phyloP scores from a whole-genome alignment of 2,113 vertebrate genomes.

The Ctenodactylus gundi region DNA sequence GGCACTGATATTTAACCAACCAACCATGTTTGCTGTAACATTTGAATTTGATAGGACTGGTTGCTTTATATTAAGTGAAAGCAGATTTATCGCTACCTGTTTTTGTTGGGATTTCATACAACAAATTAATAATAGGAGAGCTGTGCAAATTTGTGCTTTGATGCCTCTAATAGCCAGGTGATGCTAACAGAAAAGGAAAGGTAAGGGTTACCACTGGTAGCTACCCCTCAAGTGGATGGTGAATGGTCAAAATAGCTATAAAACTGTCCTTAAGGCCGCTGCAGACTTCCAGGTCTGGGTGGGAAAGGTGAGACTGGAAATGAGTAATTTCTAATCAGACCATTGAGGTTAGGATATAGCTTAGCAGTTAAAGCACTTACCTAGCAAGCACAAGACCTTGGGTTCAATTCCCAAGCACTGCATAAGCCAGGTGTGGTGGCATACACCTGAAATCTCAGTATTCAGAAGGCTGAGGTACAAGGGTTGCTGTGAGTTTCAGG shows the following conservation, averaged over 20 bases:
- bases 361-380: no score
- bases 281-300: not conserved
- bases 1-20: conserved; percentile 56
- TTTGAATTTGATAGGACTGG: conserved; percentile 62
- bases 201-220: not conserved
- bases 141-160: not conserved
- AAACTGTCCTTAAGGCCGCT: not conserved
- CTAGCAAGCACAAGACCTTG: no score
- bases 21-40: conserved; percentile 58
- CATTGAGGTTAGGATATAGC: no score
- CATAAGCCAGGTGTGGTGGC: no score
- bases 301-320: not conserved
- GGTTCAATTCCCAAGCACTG: no score
- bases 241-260: not conserved
- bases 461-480: no score
- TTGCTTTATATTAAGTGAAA: conserved; percentile 65
- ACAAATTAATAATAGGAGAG: conserved; percentile 51
- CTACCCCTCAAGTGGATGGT: not conserved
- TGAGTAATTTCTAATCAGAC: not conserved
- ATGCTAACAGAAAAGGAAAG: not conserved
- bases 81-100: conserved; percentile 52
- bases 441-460: no score
- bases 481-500: no score
- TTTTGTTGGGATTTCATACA: conserved; percentile 62
- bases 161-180: conserved; percentile 18